phyloP scores from a whole-genome alignment of 2,888 invertebrate genomes.

The Druceiella hillmani region DNA sequence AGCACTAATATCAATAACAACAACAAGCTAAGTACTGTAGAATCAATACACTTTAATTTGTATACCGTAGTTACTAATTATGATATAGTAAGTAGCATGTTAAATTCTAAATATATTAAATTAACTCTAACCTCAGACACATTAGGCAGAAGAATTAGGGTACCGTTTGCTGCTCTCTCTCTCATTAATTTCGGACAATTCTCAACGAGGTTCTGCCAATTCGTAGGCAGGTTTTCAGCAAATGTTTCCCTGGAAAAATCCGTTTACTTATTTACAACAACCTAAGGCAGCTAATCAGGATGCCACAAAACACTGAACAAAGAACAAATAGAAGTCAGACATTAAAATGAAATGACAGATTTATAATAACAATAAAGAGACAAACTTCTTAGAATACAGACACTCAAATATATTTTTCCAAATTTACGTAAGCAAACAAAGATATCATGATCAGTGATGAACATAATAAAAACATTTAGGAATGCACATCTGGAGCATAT shows the following conservation, averaged over 20 bases:
- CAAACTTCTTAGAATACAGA: too few relatives aligned
- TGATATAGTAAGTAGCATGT: too few relatives aligned
- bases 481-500: too few relatives aligned
- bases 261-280: constrained; percentile 2
- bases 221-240: constrained; percentile 60
- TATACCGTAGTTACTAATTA: constrained; percentile 26
- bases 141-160: constrained; percentile 44
- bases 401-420: too few relatives aligned
- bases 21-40: constrained; percentile 1
- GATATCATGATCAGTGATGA: too few relatives aligned
- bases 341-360: too few relatives aligned
- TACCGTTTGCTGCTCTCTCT: constrained; percentile 48
- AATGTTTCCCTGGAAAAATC: constrained; percentile 50
- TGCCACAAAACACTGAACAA: too few relatives aligned
- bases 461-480: too few relatives aligned
- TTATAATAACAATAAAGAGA: too few relatives aligned
- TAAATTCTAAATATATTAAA: constrained; percentile 32
- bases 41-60: constrained; percentile 4
- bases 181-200: constrained; percentile 50
- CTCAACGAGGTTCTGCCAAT: constrained; percentile 62
- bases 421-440: too few relatives aligned
- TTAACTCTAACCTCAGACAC: constrained; percentile 27
- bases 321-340: too few relatives aligned
- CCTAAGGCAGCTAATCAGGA: too few relatives aligned
- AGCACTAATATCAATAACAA: neutral